phyloP scores from a whole-genome alignment of 2,797 vertebrate genomes.

The Spheniscus humboldti region DNA sequence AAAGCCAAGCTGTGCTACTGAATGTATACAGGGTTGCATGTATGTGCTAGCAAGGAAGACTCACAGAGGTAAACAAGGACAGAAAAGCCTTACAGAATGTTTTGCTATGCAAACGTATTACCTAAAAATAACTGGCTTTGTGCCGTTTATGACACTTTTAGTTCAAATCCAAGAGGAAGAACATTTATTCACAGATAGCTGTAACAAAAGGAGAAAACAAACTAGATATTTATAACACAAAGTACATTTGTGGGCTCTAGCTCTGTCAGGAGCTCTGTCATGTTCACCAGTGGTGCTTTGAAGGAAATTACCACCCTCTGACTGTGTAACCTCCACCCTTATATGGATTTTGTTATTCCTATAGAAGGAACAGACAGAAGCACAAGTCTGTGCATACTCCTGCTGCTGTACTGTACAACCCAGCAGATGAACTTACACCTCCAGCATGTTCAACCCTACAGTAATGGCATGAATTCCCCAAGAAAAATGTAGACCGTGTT shows the following conservation, averaged over 20 bases:
- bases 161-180: not conserved
- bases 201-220: constrained; percentile 13
- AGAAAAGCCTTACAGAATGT: constrained; percentile 2
- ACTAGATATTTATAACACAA: not conserved
- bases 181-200: not conserved
- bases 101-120: not conserved
- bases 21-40: not conserved
- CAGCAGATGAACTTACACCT: not conserved
- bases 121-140: constrained; percentile 19
- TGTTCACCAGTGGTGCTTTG: not conserved
- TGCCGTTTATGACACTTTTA: not conserved
- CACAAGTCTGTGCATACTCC: not conserved
- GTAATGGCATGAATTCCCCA: not conserved
- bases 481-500: not conserved
- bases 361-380: not conserved
- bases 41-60: not conserved
- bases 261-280: not conserved
- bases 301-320: not conserved
- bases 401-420: not conserved
- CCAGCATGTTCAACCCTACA: not conserved
- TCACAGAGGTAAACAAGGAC: not conserved
- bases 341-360: not conserved
- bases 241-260: not conserved
- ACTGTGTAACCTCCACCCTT: not conserved
- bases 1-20: not conserved